Evolutionary conservation across 1,140 invertebrate genomes (phyloP), one percentile per base, ranked within the genome.

Genomic region (Pseudomyrmex concolor): DNA sequence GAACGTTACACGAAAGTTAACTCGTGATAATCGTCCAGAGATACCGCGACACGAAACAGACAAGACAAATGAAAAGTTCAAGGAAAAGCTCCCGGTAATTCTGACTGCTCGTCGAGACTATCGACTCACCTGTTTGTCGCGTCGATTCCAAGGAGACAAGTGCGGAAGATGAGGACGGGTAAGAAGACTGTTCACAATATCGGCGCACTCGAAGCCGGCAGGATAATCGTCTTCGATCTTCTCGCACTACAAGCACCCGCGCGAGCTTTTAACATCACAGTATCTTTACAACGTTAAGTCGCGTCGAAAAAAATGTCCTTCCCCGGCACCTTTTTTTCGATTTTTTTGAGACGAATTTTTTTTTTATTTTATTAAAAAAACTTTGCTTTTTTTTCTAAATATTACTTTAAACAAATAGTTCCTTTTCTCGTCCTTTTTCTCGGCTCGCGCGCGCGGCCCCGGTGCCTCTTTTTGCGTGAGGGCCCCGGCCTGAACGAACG

Each of bases 401-500:
- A 76, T 63, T 50, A 54, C 15, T 63, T 55, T 48, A 43, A 50
- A 73, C 9, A 45, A 64, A 83, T 55, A 22, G 50, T 71, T 54
- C 50, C 43, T 86, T 60, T n/a, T 51, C 48, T 72, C 78, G 34
- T 83, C 51, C 51, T 22, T 87, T 55, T 83, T 57, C 67, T 85
- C 77, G 86, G 83, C 83, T 85, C 86, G 87, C 87, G 87, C 83
- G 83, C 86, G 83, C 87, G 87, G 87, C 87, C 87, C 87, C 86
- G 87, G 66, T 88, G 87, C 84, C 86, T 88, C 85, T 88, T 88
- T 88, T 77, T 86, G 84, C 85, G 87, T 86, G 83, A 84, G 77
- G 78, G 66, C 78, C 66, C 78, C 87, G 87, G 80, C 84, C 78
- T 86, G 82, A 84, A 89, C 84, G 87, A 89, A 89, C 88, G 88